Percentiles rank a stretch among this genome's conserved stretches.
phyloP scores from a whole-genome alignment of 2,797 vertebrate species.

The Odontamblyopus lacepedii region DNA sequence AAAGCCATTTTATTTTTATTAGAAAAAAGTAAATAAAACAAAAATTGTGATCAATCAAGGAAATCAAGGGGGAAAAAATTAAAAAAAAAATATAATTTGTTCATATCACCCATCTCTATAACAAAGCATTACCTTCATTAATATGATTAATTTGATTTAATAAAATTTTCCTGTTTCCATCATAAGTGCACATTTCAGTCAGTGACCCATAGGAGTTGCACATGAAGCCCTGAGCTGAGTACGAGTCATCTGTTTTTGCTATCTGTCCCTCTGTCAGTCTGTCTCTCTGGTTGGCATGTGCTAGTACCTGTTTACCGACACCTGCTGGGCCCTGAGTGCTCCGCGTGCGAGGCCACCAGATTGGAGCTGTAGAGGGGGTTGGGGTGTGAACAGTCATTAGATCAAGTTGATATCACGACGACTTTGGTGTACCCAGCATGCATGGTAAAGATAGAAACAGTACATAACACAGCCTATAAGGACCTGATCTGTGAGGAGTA shows the following conservation, averaged over 20 bases:
- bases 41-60: too few species aligned
- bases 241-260: slow-evolving; percentile 69
- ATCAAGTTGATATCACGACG: slow-evolving; percentile 46
- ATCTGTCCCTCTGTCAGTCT: slow-evolving; percentile 44
- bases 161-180: background rate
- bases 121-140: background rate
- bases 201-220: slow-evolving; percentile 22
- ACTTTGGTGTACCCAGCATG: slow-evolving; percentile 31
- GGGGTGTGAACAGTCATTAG: slow-evolving; percentile 60
- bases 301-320: slow-evolving; percentile 77
- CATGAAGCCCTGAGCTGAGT: slow-evolving; percentile 59
- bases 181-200: background rate
- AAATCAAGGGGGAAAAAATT: too few species aligned
- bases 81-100: too few species aligned
- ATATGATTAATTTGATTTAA: background rate
- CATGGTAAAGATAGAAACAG: slow-evolving; percentile 3
- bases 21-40: too few species aligned
- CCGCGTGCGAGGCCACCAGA: slow-evolving; percentile 55
- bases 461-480: background rate
- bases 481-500: background rate
- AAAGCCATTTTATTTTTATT: too few species aligned
- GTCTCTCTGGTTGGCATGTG: slow-evolving; percentile 41
- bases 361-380: slow-evolving; percentile 53
- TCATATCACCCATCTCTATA: too few species aligned
- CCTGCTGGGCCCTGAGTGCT: slow-evolving; percentile 70